phyloP scores from a whole-genome alignment of 2,888 invertebrate species.

The Eupithecia exiguata region DNA sequence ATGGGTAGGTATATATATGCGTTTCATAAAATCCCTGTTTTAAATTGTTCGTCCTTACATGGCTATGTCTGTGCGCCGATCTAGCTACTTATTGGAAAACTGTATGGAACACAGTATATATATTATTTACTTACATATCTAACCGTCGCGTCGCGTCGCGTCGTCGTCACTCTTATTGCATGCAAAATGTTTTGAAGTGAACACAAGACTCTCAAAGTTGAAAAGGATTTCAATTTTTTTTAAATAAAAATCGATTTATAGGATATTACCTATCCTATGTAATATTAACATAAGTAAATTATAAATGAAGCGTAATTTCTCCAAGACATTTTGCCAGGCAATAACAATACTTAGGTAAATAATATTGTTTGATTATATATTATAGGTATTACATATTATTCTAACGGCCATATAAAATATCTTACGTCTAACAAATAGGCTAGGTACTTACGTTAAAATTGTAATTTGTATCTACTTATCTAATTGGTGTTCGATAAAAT shows the following conservation, averaged over 20 bases:
- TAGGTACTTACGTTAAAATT: slow-evolving; percentile 55
- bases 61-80: slow-evolving; percentile 61
- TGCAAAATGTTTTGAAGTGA: slow-evolving; percentile 23
- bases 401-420: slow-evolving; percentile 45
- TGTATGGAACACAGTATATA: slow-evolving; percentile 73
- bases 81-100: slow-evolving; percentile 73
- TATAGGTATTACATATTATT: slow-evolving; percentile 15
- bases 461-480: slow-evolving; percentile 68
- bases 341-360: neutral
- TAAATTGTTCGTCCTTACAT: slow-evolving; percentile 65
- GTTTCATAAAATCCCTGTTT: slow-evolving; percentile 76
- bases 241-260: too few relatives aligned
- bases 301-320: slow-evolving; percentile 3
- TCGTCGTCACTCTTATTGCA: slow-evolving; percentile 17
- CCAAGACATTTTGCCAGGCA: slow-evolving; percentile 23
- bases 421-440: slow-evolving; percentile 38
- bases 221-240: too few relatives aligned
- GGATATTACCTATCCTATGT: too few relatives aligned
- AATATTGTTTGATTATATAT: neutral
- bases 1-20: slow-evolving; percentile 41
- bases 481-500: slow-evolving; percentile 79
- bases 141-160: slow-evolving; percentile 33
- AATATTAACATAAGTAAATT: too few relatives aligned
- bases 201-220: neutral
- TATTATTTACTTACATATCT: slow-evolving; percentile 46